Evolutionary conservation across 2,888 invertebrate species (phyloP).

Genomic region (Physocephala rufipes): DNA sequence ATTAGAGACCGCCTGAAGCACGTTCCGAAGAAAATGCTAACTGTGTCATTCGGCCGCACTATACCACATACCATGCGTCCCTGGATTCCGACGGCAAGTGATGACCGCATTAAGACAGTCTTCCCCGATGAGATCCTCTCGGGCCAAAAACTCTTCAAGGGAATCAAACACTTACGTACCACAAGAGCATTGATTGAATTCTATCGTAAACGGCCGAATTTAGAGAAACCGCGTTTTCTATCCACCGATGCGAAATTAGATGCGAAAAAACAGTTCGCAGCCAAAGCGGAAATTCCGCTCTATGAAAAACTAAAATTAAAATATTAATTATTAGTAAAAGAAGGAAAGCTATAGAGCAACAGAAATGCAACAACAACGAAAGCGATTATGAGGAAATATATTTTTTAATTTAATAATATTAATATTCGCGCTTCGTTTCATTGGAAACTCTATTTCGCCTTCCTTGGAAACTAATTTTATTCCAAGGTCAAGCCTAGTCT

Average conservation of each 20-base stretch:
- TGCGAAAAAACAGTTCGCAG: conserved; percentile 41
- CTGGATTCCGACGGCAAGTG: conserved; percentile 52
- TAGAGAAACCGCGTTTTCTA: conserved; percentile 58
- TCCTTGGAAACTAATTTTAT: too few relatives aligned
- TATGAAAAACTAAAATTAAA: conserved; percentile 60
- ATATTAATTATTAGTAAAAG: too few relatives aligned
- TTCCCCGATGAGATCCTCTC: conserved; percentile 60
- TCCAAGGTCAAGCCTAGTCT: too few relatives aligned
- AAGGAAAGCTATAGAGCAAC: too few relatives aligned
- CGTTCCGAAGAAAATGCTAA: conserved; percentile 46
- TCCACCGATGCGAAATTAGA: conserved; percentile 56
- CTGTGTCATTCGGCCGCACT: conserved; percentile 62
- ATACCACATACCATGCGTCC: conserved; percentile 58
- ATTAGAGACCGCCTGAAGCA: conserved; percentile 51
- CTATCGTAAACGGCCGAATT: conserved; percentile 54
- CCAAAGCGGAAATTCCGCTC: conserved; percentile 54
- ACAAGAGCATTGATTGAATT: conserved; percentile 59
- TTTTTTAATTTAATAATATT: neutral
- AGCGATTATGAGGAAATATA: neutral
- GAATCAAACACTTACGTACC: conserved; percentile 63
- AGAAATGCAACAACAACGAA: too few relatives aligned
- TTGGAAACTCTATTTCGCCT: too few relatives aligned
- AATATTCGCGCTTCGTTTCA: neutral
- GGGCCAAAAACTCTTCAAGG: conserved; percentile 61
- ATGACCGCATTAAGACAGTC: conserved; percentile 56